Conservation (phyloP, 2,888 invertebrate genomes). For the Ephialtes manifestator region DNA sequence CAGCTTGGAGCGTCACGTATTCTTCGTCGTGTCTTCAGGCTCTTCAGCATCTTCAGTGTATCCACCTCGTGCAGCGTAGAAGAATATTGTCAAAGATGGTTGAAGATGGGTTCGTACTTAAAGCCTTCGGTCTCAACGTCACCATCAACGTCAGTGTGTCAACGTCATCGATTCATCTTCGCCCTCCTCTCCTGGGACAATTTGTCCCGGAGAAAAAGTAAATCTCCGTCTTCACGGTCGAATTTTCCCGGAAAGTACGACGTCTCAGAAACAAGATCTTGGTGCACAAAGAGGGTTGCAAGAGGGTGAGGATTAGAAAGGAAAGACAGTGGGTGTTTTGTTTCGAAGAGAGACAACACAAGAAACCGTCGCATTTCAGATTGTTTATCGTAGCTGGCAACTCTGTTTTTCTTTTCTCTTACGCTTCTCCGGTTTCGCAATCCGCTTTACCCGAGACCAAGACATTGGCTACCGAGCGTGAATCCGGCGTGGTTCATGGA, state of each 20-base stretch:
- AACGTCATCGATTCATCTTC: conserved; percentile 65
- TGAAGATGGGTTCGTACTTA: neutral
- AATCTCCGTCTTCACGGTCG: conserved; percentile 43
- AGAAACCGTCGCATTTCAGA: conserved; percentile 40
- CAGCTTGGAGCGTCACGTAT: conserved; percentile 17
- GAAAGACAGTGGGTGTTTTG: conserved; percentile 31
- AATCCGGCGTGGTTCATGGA: neutral
- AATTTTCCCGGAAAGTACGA: conserved; percentile 42
- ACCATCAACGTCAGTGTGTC: conserved; percentile 36
- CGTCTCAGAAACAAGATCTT: conserved; percentile 49
- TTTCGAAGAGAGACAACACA: conserved; percentile 6
- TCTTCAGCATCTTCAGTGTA: conserved; percentile 15
- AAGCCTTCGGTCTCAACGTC: conserved; percentile 27
- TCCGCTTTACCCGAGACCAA: conserved; percentile 6
- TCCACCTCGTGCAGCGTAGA: neutral
- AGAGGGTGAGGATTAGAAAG: conserved; percentile 17
- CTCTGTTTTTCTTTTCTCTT: conserved; percentile 4
- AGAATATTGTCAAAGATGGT: neutral
- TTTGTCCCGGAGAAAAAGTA: conserved; percentile 47
- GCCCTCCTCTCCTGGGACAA: conserved; percentile 27
- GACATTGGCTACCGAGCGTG: neutral
- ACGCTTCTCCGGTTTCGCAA: conserved; percentile 18
- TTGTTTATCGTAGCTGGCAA: conserved; percentile 42
- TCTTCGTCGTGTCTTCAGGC: conserved; percentile 15
- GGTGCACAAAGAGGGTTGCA: neutral